Evolutionary conservation across 1,140 invertebrate species (phyloP), one percentile per base, ranked within the genome.

Genomic region (Camponotus vicinus): DNA sequence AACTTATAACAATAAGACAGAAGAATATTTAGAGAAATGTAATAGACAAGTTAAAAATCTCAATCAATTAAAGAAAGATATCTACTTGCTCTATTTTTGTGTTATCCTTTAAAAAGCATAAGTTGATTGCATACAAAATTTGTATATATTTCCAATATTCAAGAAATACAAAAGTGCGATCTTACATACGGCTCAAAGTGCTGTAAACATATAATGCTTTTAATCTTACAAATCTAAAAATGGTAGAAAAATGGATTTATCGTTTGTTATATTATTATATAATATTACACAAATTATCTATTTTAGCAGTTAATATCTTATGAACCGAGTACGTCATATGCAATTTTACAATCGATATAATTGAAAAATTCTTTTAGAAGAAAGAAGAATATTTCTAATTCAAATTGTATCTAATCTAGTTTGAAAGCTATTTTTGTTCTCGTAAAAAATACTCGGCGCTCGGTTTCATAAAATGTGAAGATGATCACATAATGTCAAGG

Each of bases 1-100:
- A 27, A 27, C 27, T 27, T 27, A 55, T 73, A 34, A 32, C 49
- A 80, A 80, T 89, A 88, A 89, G 88, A 85, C 71, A 49, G 69
- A 0, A 34, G 67, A 82, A 13, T 59, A 15, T 15, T 42, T 11
- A 13, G 18, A 66, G 11, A 27, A 79, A 21, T 42, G 11, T 82
- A 59, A 37, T 32, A 32, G 2, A 66, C 37, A 40, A 13, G 18
- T 73, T 1, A 42, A 61, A 37, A 34, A n/a, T 61, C 18, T n/a
- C 1, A 27, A 61, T 82, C 40, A 55, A 57, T 61, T 34, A 37
- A 73, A 82, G 71, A 27, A 82, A 82, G 55, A 55, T 55, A 37
- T 73, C 57, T 52, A 27, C 27, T 27, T 40, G 55, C 21, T 73
- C 15, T n/a, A 21, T 71, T 71, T 7, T 42, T 82, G 3, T 6